Conservation (phyloP, 2,888 invertebrate species). For the Sicus ferrugineus region DNA sequence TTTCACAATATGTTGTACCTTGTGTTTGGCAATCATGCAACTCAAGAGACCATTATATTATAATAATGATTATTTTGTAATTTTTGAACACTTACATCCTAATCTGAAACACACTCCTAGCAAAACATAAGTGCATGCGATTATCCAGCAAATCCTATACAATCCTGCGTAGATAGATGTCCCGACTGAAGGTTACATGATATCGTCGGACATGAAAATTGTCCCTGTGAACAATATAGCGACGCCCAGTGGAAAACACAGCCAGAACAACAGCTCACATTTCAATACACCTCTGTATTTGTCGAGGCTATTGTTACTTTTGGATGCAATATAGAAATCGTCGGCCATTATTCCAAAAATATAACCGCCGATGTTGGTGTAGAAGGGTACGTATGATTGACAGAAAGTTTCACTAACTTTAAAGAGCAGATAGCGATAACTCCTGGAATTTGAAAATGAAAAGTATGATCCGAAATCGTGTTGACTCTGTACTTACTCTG, state of each 20-base stretch:
- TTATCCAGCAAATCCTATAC: slow-evolving; percentile 61
- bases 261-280: slow-evolving; percentile 47
- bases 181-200: slow-evolving; percentile 56
- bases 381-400: slow-evolving; percentile 54
- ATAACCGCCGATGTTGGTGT: slow-evolving; percentile 59
- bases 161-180: slow-evolving; percentile 63
- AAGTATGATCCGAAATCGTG: not conserved
- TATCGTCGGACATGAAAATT: slow-evolving; percentile 56
- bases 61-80: not conserved
- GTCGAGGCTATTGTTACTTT: slow-evolving; percentile 7
- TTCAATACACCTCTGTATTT: slow-evolving; percentile 42
- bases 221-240: slow-evolving; percentile 49
- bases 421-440: slow-evolving; percentile 57
- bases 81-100: slow-evolving; percentile 53
- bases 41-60: too few species aligned
- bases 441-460: slow-evolving; percentile 41
- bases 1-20: not conserved
- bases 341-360: slow-evolving; percentile 54
- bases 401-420: slow-evolving; percentile 51
- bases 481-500: slow-evolving; percentile 52
- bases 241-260: slow-evolving; percentile 42
- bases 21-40: too few species aligned
- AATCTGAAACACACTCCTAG: slow-evolving; percentile 54
- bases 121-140: slow-evolving; percentile 54
- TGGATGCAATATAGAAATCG: slow-evolving; percentile 47